phyloP scores from a whole-genome alignment of 2,888 invertebrate species.

The Thumatha senex region DNA sequence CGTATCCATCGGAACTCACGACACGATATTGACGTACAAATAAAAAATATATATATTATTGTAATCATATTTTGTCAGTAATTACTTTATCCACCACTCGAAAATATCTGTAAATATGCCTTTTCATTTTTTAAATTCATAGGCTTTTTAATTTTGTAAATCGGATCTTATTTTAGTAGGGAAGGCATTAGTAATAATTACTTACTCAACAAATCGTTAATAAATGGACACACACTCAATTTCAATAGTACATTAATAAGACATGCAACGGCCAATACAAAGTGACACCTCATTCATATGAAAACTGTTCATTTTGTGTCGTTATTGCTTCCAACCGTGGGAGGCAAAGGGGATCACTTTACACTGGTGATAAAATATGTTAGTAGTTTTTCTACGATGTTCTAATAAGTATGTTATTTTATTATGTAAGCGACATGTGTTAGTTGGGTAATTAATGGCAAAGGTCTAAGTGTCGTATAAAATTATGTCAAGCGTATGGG shows the following conservation, averaged over 20 bases:
- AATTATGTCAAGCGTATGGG: too few relatives aligned
- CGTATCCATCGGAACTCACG: slow-evolving; percentile 28
- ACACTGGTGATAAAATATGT: slow-evolving; percentile 14
- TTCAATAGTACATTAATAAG: slow-evolving; percentile 13
- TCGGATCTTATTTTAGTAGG: too few relatives aligned
- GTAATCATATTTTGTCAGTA: too few relatives aligned
- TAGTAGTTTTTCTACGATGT: slow-evolving; percentile 24
- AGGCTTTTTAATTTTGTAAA: too few relatives aligned
- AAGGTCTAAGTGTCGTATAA: slow-evolving; percentile 22
- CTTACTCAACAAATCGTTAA: slow-evolving; percentile 19
- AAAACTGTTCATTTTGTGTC: slow-evolving; percentile 11
- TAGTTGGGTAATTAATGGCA: slow-evolving; percentile 23
- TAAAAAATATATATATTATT: too few relatives aligned
- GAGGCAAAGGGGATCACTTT: slow-evolving; percentile 3
- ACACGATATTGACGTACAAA: slow-evolving; percentile 22
- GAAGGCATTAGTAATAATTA: too few relatives aligned
- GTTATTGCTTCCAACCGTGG: slow-evolving; percentile 1
- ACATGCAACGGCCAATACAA: slow-evolving; percentile 30
- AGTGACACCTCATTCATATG: slow-evolving; percentile 24
- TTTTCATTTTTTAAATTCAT: too few relatives aligned
- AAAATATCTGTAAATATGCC: too few relatives aligned
- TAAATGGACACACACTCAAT: slow-evolving; percentile 26
- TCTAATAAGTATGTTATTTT: slow-evolving; percentile 29
- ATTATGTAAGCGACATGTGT: slow-evolving; percentile 29
- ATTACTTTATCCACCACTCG: too few relatives aligned